Percentiles rank a stretch among this genome's conserved stretches.
These are phyloP conservation scores for Drepanosiphum platanoidis DNA, from an alignment of 2,888 invertebrate species.

Conservation along the genomic window DNA sequence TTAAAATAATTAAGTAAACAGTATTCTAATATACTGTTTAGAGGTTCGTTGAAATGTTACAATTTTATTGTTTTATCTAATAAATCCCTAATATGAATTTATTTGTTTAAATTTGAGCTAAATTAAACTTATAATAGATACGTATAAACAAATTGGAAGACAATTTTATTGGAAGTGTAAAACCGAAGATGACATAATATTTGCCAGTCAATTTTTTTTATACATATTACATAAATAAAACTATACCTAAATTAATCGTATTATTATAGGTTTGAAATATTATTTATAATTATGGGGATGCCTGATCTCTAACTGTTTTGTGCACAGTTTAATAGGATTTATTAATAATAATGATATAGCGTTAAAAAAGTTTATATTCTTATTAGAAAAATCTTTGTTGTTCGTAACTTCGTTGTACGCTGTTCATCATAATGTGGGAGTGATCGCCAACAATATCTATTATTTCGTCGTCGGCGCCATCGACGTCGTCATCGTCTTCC, in stretches of 20 bases:
- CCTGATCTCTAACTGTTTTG: constrained; percentile 6
- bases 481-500: constrained; percentile 57
- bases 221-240: constrained; percentile 8
- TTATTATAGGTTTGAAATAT: constrained; percentile 5
- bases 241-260: constrained; percentile 22
- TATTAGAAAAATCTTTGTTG: constrained; percentile 47
- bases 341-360: constrained; percentile 17
- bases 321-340: constrained; percentile 11
- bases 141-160: constrained; percentile 36
- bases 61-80: neutral
- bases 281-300: neutral
- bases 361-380: neutral
- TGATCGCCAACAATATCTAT: constrained; percentile 65
- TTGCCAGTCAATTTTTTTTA: constrained; percentile 14
- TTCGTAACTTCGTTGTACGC: constrained; percentile 33
- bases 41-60: neutral
- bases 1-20: neutral
- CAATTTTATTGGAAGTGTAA: constrained; percentile 39
- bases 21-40: too few relatives aligned
- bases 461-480: constrained; percentile 65
- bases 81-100: neutral
- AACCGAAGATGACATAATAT: constrained; percentile 31
- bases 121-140: constrained; percentile 4
- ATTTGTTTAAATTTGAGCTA: neutral
- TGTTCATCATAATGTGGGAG: constrained; percentile 25